Percentiles rank a stretch among this genome's conserved stretches.
Evolutionary conservation across 2,113 vertebrate species (phyloP).

Genomic region (Scortum barcoo): DNA sequence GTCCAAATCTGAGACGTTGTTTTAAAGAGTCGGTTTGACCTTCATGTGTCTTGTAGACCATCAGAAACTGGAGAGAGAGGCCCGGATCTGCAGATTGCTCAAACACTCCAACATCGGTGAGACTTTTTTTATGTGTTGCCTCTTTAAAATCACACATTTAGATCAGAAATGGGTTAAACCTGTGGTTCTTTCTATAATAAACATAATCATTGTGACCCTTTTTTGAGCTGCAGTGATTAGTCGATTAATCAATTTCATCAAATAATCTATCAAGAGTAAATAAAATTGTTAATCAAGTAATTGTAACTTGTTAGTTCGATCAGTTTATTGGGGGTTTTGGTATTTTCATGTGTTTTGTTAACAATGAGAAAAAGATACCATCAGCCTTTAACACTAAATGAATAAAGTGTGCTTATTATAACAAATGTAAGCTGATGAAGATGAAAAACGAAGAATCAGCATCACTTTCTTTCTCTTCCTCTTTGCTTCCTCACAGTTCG

Average conservation of each 20-base stretch:
- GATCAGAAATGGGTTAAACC: not conserved
- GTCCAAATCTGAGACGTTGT: not conserved
- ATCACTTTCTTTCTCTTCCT: not conserved
- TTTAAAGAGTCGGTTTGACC: not conserved
- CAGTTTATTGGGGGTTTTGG: not conserved
- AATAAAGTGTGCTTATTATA: not conserved
- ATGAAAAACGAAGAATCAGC: too few relatives aligned
- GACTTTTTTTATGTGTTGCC: constrained; percentile 34
- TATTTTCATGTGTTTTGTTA: not conserved
- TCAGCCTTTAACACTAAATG: not conserved
- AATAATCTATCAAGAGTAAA: too few relatives aligned
- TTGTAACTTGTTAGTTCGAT: too few relatives aligned
- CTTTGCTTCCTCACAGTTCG: constrained; percentile 86
- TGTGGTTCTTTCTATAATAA: too few relatives aligned
- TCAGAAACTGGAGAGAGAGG: constrained; percentile 97
- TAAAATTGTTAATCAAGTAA: too few relatives aligned
- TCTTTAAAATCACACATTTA: not conserved
- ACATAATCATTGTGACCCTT: too few relatives aligned
- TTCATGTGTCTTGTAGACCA: constrained; percentile 85
- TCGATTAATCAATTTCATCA: too few relatives aligned
- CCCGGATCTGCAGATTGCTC: constrained; percentile 94
- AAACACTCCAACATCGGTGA: constrained; percentile 98
- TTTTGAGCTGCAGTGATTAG: too few relatives aligned
- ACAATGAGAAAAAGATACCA: not conserved
- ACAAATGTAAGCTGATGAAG: not conserved